Base-by-base conservation (phyloP, 2,888 invertebrate genomes). In the Eueremaeus valkanovi region DNA sequence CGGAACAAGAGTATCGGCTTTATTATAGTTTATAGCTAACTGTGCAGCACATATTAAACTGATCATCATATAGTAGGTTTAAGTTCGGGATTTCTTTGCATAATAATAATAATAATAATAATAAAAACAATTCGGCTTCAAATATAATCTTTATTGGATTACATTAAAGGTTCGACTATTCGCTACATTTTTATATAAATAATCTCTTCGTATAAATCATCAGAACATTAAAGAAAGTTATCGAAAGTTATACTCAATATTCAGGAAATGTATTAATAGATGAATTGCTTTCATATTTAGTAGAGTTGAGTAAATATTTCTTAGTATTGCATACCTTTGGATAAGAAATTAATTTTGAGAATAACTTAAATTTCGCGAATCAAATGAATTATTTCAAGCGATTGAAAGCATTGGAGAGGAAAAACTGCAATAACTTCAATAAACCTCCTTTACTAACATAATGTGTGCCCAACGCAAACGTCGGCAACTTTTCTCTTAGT, bases 131-230 rank as follows among this genome's bases (percentile, higher is more conserved):
- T 66, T 66, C 13, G 9, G 9, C 63, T 13, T 16, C 66, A 66
- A 66, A 66, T 66, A 40, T 66, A 66, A 40, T 2, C 66, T 66
- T 66, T 66, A 66, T 66, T 66, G 66, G 40, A 66, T 66, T 66
- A 66, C 36, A 9, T 33, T n/a, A n/a, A n/a, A 31, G 66, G 40
- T 18, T 66, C 66, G 5, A 66, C 40, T 66, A 66, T 66, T 66
- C 29, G 21, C 66, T 31, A 40, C 66, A 66, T 66, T 66, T 66
- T 66, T 1, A 66, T 66, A 36, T 3, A 66, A 66, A 66, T 18
- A n/a, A n/a, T n/a, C n/a, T n/a, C n/a, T n/a, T n/a, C n/a, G n/a
- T n/a, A n/a, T n/a, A n/a, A n/a, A n/a, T n/a, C n/a, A n/a, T n/a
- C n/a, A n/a, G n/a, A n/a, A n/a, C n/a, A n/a, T n/a, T n/a, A n/a